Percentiles rank a stretch among this genome's conserved stretches.
Evolutionary conservation across 1,140 invertebrate species (phyloP).

Genomic region (Akabosia matsudoensis): DNA sequence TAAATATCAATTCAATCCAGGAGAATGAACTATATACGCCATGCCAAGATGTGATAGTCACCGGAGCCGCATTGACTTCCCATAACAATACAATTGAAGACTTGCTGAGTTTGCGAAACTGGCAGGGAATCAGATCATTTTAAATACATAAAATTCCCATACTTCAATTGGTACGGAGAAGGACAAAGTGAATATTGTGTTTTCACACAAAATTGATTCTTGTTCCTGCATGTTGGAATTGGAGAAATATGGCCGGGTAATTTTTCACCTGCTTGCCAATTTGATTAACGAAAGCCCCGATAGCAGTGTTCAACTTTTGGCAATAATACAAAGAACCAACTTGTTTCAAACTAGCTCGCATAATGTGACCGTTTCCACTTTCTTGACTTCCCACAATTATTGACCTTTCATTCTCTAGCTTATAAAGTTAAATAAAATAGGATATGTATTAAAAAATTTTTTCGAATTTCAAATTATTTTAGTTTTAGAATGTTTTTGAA

Average conservation of each 20-base stretch:
- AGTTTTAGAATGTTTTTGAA: too few relatives aligned
- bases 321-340: too few relatives aligned
- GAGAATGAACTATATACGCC: neutral
- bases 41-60: neutral
- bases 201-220: too few relatives aligned
- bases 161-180: neutral
- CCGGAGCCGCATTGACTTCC: neutral
- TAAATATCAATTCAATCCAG: neutral
- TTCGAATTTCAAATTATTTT: too few relatives aligned
- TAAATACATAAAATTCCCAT: neutral
- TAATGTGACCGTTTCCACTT: too few relatives aligned
- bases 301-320: too few relatives aligned
- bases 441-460: too few relatives aligned
- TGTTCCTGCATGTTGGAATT: neutral
- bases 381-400: too few relatives aligned
- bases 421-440: too few relatives aligned
- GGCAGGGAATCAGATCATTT: neutral
- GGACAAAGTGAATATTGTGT: too few relatives aligned
- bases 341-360: too few relatives aligned
- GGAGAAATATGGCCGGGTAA: neutral
- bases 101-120: slow-evolving; percentile 1
- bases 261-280: neutral
- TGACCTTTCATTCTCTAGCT: too few relatives aligned
- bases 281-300: neutral
- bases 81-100: neutral